A percentile compares a stretch with the other conserved stretches of the same genome.
Evolutionary conservation across 2,888 invertebrate species (phyloP).

Genomic region (Coleophora flavipennella): DNA sequence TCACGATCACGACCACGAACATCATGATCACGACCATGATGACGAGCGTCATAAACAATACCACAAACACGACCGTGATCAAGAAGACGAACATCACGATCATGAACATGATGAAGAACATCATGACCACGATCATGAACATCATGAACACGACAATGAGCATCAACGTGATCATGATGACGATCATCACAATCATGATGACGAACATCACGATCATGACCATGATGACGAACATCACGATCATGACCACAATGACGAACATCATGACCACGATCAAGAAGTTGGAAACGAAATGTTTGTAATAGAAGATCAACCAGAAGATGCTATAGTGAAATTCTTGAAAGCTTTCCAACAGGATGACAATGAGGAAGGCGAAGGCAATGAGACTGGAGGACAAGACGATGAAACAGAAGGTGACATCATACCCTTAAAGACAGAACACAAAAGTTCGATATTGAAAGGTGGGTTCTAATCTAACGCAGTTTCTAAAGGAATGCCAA

Average conservation of each 20-base stretch:
- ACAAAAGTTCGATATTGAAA: too few species aligned
- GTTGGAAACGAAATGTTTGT: slow-evolving; percentile 6
- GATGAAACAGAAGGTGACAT: too few species aligned
- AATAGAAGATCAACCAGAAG: slow-evolving; percentile 4
- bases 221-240: slow-evolving; percentile 8
- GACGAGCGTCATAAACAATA: too few species aligned
- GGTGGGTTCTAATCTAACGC: slow-evolving; percentile 34
- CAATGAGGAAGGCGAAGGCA: neutral
- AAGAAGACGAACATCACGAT: slow-evolving; percentile 1
- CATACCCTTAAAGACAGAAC: too few species aligned
- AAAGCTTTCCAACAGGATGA: neutral
- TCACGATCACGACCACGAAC: slow-evolving; percentile 6
- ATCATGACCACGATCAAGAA: slow-evolving; percentile 1
- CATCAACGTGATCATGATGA: neutral
- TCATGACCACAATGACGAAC: slow-evolving; percentile 6
- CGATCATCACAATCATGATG: neutral
- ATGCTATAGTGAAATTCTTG: neutral
- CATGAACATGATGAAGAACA: slow-evolving; percentile 12
- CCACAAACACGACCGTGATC: too few species aligned
- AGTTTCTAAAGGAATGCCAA: slow-evolving; percentile 32
- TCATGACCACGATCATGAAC: slow-evolving; percentile 4
- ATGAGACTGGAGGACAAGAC: slow-evolving; percentile 6
- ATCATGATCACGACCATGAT: too few species aligned
- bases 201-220: neutral
- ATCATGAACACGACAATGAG: neutral